phyloP scores from a whole-genome alignment of 2,888 invertebrate genomes.

The Resseliella maxima region DNA sequence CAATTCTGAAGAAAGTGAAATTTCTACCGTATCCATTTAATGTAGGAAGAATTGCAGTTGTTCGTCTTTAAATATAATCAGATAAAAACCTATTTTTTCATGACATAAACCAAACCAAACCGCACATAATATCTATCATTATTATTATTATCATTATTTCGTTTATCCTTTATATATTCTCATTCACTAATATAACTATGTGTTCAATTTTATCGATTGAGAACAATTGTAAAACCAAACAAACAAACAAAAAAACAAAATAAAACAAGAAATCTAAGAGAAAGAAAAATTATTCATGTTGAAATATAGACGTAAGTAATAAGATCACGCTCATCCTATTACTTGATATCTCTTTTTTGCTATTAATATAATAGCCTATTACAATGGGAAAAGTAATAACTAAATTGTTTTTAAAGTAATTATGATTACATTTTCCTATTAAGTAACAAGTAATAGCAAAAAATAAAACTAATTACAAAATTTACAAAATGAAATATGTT shows the following conservation, averaged over 20 bases:
- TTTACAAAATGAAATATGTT: too few species aligned
- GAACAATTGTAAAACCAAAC: not conserved
- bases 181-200: not conserved
- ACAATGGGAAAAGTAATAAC: too few species aligned
- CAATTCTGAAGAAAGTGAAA: constrained; percentile 63
- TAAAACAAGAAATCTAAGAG: too few species aligned
- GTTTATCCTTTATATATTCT: not conserved
- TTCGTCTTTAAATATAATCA: not conserved
- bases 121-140: not conserved
- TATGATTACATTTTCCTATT: too few species aligned
- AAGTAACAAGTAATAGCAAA: too few species aligned
- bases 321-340: too few species aligned
- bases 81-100: constrained; percentile 25
- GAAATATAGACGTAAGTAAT: too few species aligned
- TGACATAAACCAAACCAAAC: not conserved
- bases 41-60: not conserved
- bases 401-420: too few species aligned
- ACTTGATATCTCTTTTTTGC: too few species aligned
- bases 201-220: constrained; percentile 25
- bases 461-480: too few species aligned
- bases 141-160: not conserved
- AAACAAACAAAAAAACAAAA: not conserved
- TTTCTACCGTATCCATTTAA: constrained; percentile 64
- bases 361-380: too few species aligned
- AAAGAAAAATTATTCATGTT: too few species aligned